Evolutionary conservation across 1,140 invertebrate genomes (phyloP), one percentile per base, ranked within the genome.

Genomic region (Doryteuthis pealeii): DNA sequence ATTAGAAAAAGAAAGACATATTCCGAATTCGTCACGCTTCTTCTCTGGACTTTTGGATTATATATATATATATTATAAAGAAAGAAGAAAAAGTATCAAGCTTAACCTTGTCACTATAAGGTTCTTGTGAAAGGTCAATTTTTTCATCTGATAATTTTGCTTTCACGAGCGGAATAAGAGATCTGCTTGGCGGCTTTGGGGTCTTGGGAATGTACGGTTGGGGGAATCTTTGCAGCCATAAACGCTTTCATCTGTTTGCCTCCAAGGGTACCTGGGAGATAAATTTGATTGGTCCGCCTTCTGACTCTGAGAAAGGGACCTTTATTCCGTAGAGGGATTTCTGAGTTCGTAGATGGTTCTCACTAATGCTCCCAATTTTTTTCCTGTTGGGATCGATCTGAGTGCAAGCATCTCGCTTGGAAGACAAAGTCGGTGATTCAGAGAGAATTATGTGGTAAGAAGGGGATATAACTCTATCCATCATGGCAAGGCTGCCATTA

Each of bases 121-220:
- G 88, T 72, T 87, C 84, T 43, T 74, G 70, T 30, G 86, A 81
- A 10, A 89, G 77, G 74, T 89, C 85, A 65, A 89, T 89, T n/a
- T 78, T 83, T 73, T 89, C 88, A 26, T 84, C 83, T 22, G 79
- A 78, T 5, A 89, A 77, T 73, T 88, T 87, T 22, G 82, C 80
- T n/a, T 82, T 82, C 26, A 87, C 79, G 26, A 83, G 75, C 30
- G 81, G 82, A 65, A 84, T 81, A 31, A 86, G 75, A 35, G 84
- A 84, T 66, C 82, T 66, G 22, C 73, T 78, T 22, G 77, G 77
- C 49, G 74, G 77, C 77, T 76, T 81, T 80, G 66, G n/a, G 66
- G 66, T 30, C 66, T 22, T 68, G 66, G 66, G 18, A 68, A 30
- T 26, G 66, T 32, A 31, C 66, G 28, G 6, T 33, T 68, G 0